Conservation (phyloP, 1,140 invertebrate genomes). For the Lepidurus couesii region DNA sequence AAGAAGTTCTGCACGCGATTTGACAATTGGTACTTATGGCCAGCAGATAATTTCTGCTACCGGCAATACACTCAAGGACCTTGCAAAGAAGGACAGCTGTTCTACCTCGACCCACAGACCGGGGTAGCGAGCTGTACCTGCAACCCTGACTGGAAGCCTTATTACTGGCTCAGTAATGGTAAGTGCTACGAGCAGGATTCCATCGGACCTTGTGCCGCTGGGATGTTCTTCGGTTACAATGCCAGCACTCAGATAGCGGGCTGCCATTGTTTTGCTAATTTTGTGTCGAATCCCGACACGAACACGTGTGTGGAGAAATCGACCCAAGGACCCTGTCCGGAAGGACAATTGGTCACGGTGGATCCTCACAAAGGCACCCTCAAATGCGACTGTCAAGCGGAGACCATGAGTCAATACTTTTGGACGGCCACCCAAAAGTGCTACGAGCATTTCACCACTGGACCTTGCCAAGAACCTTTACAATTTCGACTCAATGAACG, state of each 20-base stretch:
- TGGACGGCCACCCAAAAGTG: conserved; percentile 25
- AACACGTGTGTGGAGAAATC: conserved; percentile 40
- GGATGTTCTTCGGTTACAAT: conserved; percentile 42
- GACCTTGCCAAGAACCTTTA: conserved; percentile 22
- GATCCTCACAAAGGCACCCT: conserved; percentile 35
- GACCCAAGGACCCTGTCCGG: conserved; percentile 39
- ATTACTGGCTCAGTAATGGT: conserved; percentile 39
- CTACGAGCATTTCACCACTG: conserved; percentile 27
- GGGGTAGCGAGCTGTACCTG: conserved; percentile 40
- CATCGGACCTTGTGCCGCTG: conserved; percentile 39
- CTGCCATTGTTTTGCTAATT: conserved; percentile 41
- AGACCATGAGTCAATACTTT: conserved; percentile 30
- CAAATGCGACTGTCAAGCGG: conserved; percentile 37
- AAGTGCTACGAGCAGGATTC: conserved; percentile 42
- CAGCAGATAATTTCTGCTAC: conserved; percentile 40
- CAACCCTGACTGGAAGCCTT: conserved; percentile 40
- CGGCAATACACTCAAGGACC: conserved; percentile 41
- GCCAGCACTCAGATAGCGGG: conserved; percentile 38
- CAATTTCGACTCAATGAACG: conserved; percentile 24
- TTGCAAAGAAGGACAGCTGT: conserved; percentile 40
- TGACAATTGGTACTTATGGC: conserved; percentile 43
- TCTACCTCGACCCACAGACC: conserved; percentile 40
- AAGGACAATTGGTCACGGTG: conserved; percentile 39
- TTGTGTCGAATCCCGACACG: conserved; percentile 39
- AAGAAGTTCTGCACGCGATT: conserved; percentile 41